phyloP scores from a whole-genome alignment of 2,888 invertebrate genomes.

The Epiblema foenella region DNA sequence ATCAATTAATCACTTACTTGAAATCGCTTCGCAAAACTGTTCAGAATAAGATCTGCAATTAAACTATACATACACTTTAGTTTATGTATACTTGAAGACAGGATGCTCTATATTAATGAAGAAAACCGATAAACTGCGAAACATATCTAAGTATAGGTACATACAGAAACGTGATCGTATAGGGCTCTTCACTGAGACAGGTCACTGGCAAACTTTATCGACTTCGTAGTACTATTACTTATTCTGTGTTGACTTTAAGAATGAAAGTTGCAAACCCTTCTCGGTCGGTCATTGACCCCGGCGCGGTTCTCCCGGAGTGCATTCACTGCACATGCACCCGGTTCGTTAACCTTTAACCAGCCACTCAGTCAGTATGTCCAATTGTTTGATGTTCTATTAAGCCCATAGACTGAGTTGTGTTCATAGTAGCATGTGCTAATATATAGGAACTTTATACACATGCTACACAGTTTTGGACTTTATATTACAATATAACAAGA shows the following conservation, averaged over 20 bases:
- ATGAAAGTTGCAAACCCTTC: conserved; percentile 34
- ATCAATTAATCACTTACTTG: no score
- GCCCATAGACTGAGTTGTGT: background rate
- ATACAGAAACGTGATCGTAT: background rate
- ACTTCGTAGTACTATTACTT: no score
- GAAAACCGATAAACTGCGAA: background rate
- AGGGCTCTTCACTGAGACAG: background rate
- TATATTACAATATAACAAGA: no score
- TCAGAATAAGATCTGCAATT: no score
- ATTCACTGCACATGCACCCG: conserved; percentile 46
- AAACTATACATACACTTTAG: no score
- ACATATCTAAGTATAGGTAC: background rate
- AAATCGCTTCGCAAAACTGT: no score
- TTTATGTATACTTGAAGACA: no score
- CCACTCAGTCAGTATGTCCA: background rate
- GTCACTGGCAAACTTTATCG: background rate
- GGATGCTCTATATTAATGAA: background rate
- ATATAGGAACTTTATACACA: no score
- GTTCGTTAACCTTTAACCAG: conserved; percentile 17
- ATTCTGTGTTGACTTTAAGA: no score
- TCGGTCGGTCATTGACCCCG: conserved; percentile 51
- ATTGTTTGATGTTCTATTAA: background rate
- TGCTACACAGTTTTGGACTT: no score
- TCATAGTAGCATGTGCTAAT: background rate
- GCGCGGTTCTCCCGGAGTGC: conserved; percentile 47